These are phyloP conservation scores for Thaumatotibia leucotreta DNA, from an alignment of 1,140 invertebrate species.

Conservation along the genomic window DNA sequence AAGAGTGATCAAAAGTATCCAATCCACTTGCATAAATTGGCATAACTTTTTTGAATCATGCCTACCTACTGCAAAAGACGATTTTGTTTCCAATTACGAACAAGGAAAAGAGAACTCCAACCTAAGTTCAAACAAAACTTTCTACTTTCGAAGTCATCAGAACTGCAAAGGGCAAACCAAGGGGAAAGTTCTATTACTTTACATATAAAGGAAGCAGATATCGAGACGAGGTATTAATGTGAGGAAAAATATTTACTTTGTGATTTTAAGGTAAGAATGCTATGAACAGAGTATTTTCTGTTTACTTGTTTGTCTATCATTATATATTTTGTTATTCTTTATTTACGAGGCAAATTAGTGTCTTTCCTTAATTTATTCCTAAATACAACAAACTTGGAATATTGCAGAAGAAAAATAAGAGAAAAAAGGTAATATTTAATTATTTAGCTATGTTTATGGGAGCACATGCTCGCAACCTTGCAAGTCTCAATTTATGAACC, in stretches of 20 bases:
- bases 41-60: background rate
- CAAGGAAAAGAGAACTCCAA: background rate
- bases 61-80: background rate
- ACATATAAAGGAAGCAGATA: slow-evolving; percentile 4
- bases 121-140: slow-evolving; percentile 1
- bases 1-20: too few relatives aligned
- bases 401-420: too few relatives aligned
- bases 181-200: slow-evolving; percentile 11
- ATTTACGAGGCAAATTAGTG: too few relatives aligned
- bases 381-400: too few relatives aligned
- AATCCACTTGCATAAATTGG: too few relatives aligned
- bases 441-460: too few relatives aligned
- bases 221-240: background rate
- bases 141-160: background rate
- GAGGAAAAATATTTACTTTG: background rate
- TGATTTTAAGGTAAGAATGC: background rate
- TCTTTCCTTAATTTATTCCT: too few relatives aligned
- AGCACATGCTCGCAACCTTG: too few relatives aligned
- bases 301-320: too few relatives aligned
- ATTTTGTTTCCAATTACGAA: background rate
- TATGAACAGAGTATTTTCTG: background rate
- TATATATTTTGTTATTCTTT: too few relatives aligned
- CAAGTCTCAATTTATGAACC: too few relatives aligned
- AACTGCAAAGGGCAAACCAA: slow-evolving; percentile 8
- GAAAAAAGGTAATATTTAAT: too few relatives aligned